A percentile compares a stretch with the other conserved stretches of the same genome.
Conservation (phyloP, 2,113 vertebrate species). For the Malaclemys terrapin region DNA sequence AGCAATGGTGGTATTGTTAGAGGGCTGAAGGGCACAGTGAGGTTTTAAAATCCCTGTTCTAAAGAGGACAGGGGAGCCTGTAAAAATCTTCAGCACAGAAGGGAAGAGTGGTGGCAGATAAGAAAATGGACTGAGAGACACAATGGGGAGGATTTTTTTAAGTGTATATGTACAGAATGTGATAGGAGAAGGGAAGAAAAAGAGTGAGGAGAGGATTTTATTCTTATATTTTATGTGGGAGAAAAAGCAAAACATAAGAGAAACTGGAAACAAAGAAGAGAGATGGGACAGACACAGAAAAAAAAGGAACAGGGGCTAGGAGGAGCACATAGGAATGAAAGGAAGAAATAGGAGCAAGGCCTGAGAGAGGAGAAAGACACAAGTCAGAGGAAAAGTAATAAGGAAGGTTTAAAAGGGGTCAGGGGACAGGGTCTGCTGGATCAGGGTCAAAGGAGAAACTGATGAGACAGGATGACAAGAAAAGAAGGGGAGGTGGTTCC, state of each 20-base stretch:
- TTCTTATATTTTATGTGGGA: background rate
- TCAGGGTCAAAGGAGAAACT: background rate
- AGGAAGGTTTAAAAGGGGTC: background rate
- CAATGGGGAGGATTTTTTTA: background rate
- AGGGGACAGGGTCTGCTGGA: background rate
- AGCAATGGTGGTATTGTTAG: background rate
- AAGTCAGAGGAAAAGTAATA: background rate
- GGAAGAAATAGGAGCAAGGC: background rate
- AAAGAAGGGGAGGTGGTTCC: background rate
- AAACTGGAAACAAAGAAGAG: background rate
- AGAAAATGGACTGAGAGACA: accelerated
- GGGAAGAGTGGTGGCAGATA: accelerated
- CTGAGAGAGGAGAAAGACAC: background rate
- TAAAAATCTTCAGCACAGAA: background rate
- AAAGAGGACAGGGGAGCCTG: accelerated
- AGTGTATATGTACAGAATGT: background rate
- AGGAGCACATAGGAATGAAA: background rate
- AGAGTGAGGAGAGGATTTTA: accelerated
- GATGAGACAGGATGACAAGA: background rate
- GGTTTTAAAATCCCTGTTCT: background rate
- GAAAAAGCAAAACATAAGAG: background rate
- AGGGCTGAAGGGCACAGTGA: accelerated
- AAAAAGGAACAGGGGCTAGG: background rate
- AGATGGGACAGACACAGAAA: background rate
- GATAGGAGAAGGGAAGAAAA: background rate